Evolutionary conservation across 2,113 vertebrate genomes (phyloP).

Genomic region (Mellivora capensis): DNA sequence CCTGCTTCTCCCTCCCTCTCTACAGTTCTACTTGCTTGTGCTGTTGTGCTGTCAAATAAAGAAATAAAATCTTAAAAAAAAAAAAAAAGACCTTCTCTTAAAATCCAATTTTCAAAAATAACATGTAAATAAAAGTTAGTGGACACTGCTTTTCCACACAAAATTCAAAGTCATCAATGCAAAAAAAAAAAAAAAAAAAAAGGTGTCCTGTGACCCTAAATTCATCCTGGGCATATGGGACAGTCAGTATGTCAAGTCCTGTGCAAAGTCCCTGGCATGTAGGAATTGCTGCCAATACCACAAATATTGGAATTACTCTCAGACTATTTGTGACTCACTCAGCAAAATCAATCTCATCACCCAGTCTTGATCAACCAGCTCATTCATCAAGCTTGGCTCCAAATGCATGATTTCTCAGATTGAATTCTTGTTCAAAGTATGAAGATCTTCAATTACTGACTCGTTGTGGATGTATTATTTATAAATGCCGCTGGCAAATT

Average conservation of each 20-base stretch:
- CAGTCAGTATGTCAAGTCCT: not conserved
- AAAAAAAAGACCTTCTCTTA: too few relatives aligned
- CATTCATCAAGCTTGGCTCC: slow-evolving; percentile 21
- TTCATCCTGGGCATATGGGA: not conserved
- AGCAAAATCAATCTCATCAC: not conserved
- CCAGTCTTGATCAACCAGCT: slow-evolving; percentile 3
- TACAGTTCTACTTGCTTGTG: too few relatives aligned
- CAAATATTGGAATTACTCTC: slow-evolving; percentile 12
- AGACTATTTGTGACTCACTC: slow-evolving; percentile 27
- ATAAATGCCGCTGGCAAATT: slow-evolving; percentile 34
- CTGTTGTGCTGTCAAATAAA: too few relatives aligned
- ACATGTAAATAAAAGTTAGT: not conserved
- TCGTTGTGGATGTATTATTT: not conserved
- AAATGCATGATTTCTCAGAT: slow-evolving; percentile 21
- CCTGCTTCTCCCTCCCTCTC: too few relatives aligned
- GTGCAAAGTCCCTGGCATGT: not conserved
- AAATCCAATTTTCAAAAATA: not conserved
- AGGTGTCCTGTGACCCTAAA: not conserved
- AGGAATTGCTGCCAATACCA: not conserved
- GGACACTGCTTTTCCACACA: not conserved
- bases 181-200: not conserved
- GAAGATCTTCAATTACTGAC: slow-evolving; percentile 1
- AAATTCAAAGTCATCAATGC: not conserved
- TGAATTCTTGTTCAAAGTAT: slow-evolving; percentile 20
- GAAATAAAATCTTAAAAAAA: too few relatives aligned